Evolutionary conservation across 92 coral and sea anemone species (phyloP).

Genomic region (Meandrina meandrites): DNA sequence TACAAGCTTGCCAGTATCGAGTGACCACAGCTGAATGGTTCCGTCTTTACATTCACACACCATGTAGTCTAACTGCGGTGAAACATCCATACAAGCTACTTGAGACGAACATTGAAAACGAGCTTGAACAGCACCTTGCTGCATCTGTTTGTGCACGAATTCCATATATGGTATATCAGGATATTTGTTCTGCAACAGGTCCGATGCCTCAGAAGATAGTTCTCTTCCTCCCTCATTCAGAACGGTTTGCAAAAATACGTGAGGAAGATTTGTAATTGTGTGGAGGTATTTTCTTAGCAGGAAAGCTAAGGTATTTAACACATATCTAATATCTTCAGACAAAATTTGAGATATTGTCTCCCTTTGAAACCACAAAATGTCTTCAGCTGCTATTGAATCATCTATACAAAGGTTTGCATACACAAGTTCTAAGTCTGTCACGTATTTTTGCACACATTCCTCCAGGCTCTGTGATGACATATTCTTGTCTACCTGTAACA

Average conservation of each 20-base stretch:
- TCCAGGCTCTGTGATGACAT: not conserved
- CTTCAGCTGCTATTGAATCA: not conserved
- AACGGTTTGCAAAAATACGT: not conserved
- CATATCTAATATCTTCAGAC: no score
- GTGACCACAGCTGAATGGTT: no score
- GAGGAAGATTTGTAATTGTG: not conserved
- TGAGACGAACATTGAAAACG: not conserved
- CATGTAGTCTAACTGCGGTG: no score
- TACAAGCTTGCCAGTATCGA: no score
- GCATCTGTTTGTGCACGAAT: not conserved
- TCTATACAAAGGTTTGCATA: conserved; percentile 12
- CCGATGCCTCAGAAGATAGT: conserved; percentile 1
- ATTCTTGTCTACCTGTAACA: not conserved
- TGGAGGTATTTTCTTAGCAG: conserved; percentile 8
- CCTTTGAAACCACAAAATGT: not conserved
- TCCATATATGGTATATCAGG: not conserved
- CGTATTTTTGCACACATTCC: not conserved
- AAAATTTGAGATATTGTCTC: no score
- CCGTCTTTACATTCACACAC: no score
- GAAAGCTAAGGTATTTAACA: no score
- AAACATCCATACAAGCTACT: not conserved
- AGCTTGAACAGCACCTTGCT: not conserved
- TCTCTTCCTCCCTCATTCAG: conserved; percentile 12
- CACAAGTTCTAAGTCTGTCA: not conserved
- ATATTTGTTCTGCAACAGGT: conserved; percentile 18